phyloP scores from a whole-genome alignment of 2,113 vertebrate genomes.

The Zosterops pallidus region DNA sequence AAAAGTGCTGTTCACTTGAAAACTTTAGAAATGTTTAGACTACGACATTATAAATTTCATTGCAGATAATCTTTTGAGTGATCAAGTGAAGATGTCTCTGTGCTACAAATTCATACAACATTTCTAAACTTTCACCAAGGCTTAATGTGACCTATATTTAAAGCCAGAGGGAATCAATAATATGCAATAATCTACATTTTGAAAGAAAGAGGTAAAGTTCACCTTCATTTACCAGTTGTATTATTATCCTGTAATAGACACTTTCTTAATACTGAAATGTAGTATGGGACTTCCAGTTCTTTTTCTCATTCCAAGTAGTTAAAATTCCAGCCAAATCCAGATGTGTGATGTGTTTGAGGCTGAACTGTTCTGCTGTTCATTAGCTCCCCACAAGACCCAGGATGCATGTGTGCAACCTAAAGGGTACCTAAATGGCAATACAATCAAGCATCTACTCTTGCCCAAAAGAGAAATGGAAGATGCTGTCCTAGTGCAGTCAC shows the following conservation, averaged over 20 bases:
- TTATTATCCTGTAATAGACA: background rate
- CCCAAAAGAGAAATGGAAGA: background rate
- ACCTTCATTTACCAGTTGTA: background rate
- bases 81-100: background rate
- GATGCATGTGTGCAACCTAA: background rate
- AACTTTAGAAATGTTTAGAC: background rate
- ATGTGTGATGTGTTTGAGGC: background rate
- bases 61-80: background rate
- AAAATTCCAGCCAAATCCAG: background rate
- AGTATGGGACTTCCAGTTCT: background rate
- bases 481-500: background rate
- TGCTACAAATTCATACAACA: background rate
- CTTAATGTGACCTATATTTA: background rate
- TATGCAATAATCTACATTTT: background rate
- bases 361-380: background rate
- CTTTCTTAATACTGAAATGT: background rate
- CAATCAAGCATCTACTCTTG: fast-evolving
- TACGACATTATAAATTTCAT: background rate
- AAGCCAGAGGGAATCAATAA: background rate
- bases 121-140: background rate
- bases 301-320: background rate
- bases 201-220: background rate
- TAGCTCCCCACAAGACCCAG: background rate
- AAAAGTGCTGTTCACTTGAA: background rate
- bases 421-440: background rate